phyloP scores from a whole-genome alignment of 2,113 vertebrate genomes.

The Otus sunia region DNA sequence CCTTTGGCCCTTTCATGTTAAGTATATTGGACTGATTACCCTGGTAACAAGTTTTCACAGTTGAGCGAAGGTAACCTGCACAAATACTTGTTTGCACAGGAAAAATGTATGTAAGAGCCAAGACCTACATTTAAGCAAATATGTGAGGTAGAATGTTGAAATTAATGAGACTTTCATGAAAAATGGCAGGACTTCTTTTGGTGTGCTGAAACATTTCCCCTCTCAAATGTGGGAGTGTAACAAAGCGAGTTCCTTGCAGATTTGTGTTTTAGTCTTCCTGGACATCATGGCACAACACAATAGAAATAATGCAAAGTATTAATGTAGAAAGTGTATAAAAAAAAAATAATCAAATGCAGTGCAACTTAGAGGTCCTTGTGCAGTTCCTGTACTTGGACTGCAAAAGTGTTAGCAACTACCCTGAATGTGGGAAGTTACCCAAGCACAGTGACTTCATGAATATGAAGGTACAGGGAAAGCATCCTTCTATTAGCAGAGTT shows the following conservation, averaged over 20 bases:
- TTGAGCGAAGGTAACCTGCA: conserved; percentile 19
- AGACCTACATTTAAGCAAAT: conserved; percentile 45
- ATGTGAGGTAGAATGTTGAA: conserved; percentile 45
- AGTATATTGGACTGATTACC: not conserved
- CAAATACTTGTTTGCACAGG: conserved; percentile 52
- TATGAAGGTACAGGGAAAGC: not conserved
- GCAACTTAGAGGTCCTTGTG: not conserved
- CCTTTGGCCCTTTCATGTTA: conserved; percentile 23
- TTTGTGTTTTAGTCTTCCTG: not conserved
- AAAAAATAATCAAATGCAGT: not conserved
- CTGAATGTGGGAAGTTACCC: not conserved
- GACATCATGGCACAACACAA: not conserved
- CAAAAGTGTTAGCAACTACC: not conserved
- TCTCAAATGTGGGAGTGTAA: not conserved
- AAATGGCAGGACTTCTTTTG: not conserved
- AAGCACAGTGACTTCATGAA: not conserved
- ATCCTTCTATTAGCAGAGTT: not conserved
- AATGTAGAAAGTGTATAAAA: not conserved
- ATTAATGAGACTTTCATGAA: conserved; percentile 34
- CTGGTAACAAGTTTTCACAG: conserved; percentile 48
- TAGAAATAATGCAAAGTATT: not conserved
- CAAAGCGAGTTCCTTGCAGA: not conserved
- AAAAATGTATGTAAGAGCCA: conserved; percentile 17
- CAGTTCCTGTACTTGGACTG: not conserved
- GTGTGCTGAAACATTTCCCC: not conserved